Evolutionary conservation across 1,140 invertebrate species (phyloP), one percentile per base, ranked within the genome.

Genomic region (Drosophila subobscura): DNA sequence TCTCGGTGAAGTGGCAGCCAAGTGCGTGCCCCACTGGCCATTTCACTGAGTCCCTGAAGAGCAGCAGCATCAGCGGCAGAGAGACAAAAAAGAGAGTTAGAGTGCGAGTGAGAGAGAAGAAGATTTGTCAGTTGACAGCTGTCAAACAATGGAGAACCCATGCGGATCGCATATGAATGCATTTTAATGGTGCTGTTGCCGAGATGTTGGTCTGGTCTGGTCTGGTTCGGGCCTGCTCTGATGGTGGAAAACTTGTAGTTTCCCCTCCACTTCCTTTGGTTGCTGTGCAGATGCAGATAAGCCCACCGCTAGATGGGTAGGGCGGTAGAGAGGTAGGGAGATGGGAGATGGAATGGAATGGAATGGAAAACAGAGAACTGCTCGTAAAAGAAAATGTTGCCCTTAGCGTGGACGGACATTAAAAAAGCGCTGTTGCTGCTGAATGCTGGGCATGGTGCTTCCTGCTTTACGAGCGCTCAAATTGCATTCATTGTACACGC

Each of bases 401-500:
- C 55, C 49, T 25, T 6, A 45, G 67, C 57, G 33, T 20, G n/a
- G 49, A 45, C 22, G 23, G n/a, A 59, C 68, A 68, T 53, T 72
- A 57, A 73, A 70, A 37, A 81, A 16, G 27, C 68, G 33, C 59
- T 83, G 49, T 56, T 54, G 22, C 54, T 42, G 61, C 44, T 29
- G 20, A 20, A 20, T 33, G 37, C 14, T 33, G 37, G 72, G 20
- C 16, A 16, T 42, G 53, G 53, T 72, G 64, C 47, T 63, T 53
- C 25, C 42, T 58, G 29, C 72, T 70, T 77, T 77, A 84, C 46
- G 64, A 70, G 55, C 56, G 8, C 47, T 57, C 46, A 64, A 81
- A 70, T 81, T 81, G 67, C 67, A 80, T 50, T 63, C 78, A 81
- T 68, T 73, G 59, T 77, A 65, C 79, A 71, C 52, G 47, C 42